Percentiles rank a stretch among this genome's conserved stretches.
phyloP scores from a whole-genome alignment of 2,888 invertebrate genomes.

The Urechis unicinctus region DNA sequence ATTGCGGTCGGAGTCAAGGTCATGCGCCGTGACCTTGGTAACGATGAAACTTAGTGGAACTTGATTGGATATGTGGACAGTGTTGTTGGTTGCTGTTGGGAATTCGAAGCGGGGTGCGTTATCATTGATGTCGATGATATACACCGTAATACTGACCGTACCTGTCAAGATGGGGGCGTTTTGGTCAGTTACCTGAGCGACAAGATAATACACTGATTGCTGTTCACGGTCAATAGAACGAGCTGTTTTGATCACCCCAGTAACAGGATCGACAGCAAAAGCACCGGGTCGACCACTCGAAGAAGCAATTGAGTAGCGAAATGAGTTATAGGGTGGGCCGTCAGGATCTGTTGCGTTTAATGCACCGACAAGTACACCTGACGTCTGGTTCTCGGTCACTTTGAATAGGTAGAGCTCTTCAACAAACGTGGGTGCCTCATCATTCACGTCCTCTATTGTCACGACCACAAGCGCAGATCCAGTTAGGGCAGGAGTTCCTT shows the following conservation, averaged over 20 bases:
- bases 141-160: background rate
- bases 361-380: background rate
- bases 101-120: background rate
- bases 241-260: background rate
- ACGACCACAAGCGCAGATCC: conserved; percentile 10
- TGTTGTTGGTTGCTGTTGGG: background rate
- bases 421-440: conserved; percentile 15
- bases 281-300: background rate
- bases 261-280: background rate
- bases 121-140: background rate
- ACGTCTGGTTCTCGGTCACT: conserved; percentile 13
- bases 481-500: conserved; percentile 9
- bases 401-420: conserved; percentile 7
- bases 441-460: conserved; percentile 16
- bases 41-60: background rate
- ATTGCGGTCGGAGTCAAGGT: background rate
- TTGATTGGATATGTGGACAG: background rate
- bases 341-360: background rate
- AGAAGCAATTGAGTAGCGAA: background rate
- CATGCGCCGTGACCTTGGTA: background rate
- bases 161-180: background rate
- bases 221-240: background rate
- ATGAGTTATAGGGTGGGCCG: background rate
- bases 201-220: background rate
- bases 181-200: background rate